phyloP scores from a whole-genome alignment of 2,797 vertebrate genomes.

The Brachyrhaphis roseni region DNA sequence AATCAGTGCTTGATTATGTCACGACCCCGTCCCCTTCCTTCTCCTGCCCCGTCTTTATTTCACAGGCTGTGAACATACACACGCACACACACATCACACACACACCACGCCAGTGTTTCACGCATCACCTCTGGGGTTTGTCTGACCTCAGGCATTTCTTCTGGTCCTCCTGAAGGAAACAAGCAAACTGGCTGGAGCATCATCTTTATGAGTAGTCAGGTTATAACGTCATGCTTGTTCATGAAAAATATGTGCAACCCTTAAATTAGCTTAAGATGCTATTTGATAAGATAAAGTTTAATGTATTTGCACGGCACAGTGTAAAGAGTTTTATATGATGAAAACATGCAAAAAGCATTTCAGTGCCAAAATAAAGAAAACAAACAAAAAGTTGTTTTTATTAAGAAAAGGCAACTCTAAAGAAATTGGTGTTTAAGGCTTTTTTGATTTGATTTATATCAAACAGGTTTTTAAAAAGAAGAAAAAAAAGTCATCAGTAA shows the following conservation, averaged over 20 bases:
- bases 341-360: not conserved
- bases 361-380: not conserved
- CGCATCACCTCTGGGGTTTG: constrained; percentile 35
- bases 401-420: not conserved
- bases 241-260: not conserved
- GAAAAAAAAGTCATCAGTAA: too few relatives aligned
- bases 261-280: not conserved
- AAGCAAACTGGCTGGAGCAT: not conserved
- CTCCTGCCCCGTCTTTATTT: constrained; percentile 63
- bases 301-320: not conserved
- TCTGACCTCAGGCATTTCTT: constrained; percentile 38
- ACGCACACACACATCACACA: constrained; percentile 50
- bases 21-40: constrained; percentile 42
- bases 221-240: not conserved
- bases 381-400: not conserved
- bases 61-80: constrained; percentile 69
- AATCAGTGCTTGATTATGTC: constrained; percentile 68
- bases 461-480: too few relatives aligned
- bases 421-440: not conserved
- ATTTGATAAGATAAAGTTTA: not conserved
- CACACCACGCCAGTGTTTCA: constrained; percentile 34
- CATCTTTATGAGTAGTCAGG: not conserved
- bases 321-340: not conserved
- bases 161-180: not conserved
- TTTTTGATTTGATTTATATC: too few relatives aligned